Evolutionary conservation across 2,888 invertebrate genomes (phyloP).

Genomic region (Tridacna crocea): DNA sequence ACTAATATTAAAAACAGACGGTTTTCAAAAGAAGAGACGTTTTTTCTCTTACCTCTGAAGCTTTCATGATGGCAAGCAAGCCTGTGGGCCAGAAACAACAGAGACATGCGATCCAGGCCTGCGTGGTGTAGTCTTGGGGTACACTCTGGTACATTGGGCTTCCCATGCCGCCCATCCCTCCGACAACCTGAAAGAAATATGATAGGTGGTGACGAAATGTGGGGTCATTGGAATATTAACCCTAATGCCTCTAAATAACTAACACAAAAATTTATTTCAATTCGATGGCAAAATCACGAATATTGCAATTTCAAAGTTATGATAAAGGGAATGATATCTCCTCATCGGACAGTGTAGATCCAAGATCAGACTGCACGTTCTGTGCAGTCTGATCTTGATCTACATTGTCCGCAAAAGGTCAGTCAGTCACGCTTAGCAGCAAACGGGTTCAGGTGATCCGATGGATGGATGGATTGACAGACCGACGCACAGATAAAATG

Average conservation of each 20-base stretch:
- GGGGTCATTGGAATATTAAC: too few relatives aligned
- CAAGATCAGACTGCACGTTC: too few relatives aligned
- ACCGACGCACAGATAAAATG: too few relatives aligned
- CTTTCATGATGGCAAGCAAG: conserved; percentile 66
- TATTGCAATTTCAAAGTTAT: not conserved
- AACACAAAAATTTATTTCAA: not conserved
- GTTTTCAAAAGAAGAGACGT: not conserved
- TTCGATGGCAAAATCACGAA: not conserved
- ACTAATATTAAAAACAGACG: not conserved
- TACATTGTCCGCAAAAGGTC: not conserved
- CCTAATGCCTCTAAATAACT: too few relatives aligned
- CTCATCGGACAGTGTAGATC: too few relatives aligned
- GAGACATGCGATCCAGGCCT: conserved; percentile 48
- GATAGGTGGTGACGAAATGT: too few relatives aligned
- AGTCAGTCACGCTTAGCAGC: not conserved
- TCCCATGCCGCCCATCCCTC: not conserved
- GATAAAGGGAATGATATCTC: too few relatives aligned
- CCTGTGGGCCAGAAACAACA: conserved; percentile 68
- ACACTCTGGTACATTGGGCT: conserved; percentile 26
- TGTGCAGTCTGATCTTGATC: too few relatives aligned
- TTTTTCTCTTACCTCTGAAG: conserved; percentile 55
- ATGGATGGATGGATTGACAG: too few relatives aligned
- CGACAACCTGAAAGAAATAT: conserved; percentile 8
- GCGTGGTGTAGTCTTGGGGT: conserved; percentile 39
- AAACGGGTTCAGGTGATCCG: not conserved